Conservation (phyloP, 2,113 vertebrate genomes). For the Promerops cafer region DNA sequence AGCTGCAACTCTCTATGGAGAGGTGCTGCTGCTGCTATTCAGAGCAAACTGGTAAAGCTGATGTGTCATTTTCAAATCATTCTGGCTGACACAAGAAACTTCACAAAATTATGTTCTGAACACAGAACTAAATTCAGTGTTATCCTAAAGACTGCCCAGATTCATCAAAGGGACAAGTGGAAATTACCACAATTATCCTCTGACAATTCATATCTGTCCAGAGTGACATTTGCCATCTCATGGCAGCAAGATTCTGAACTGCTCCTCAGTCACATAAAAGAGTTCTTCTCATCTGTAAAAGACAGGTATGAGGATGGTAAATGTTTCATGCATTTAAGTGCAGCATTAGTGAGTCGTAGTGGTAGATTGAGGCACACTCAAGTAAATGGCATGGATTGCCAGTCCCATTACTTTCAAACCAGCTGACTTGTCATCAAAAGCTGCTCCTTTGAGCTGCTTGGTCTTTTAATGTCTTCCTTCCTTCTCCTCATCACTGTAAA, state of each 20-base stretch:
- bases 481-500: not conserved
- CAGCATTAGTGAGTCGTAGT: not conserved
- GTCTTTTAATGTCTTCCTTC: not conserved
- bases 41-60: not conserved
- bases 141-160: not conserved
- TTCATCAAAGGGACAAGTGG: not conserved
- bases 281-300: constrained; percentile 19
- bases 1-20: not conserved
- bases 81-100: not conserved
- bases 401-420: not conserved
- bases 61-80: not conserved
- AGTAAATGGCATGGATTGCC: not conserved
- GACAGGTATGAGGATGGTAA: not conserved
- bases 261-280: not conserved
- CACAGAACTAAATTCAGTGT: not conserved
- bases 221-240: not conserved
- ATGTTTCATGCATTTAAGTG: not conserved
- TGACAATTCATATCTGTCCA: not conserved
- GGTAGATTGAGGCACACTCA: not conserved
- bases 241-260: not conserved
- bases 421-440: not conserved
- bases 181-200: not conserved
- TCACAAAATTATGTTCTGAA: not conserved
- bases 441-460: not conserved
- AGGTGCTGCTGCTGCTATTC: not conserved